Percentiles rank a stretch among this genome's conserved stretches.
Conservation (phyloP, 2,888 invertebrate species). For the Orgyia antiqua region DNA sequence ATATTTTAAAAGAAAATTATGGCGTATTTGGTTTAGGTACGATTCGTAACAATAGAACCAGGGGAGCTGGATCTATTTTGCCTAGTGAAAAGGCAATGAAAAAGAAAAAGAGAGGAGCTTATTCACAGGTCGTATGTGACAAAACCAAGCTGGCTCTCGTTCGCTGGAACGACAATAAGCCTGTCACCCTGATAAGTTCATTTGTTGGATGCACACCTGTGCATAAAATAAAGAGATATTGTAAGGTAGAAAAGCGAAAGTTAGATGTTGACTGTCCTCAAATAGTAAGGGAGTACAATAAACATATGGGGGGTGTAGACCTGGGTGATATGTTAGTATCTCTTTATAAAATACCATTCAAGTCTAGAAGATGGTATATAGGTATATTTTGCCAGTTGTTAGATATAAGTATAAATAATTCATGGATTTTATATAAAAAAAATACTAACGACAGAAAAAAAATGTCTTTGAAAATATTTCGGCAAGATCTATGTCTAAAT, state of each 20-base stretch:
- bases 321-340: slow-evolving; percentile 26
- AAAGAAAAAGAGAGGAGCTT: slow-evolving; percentile 15
- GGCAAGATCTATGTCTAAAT: background rate
- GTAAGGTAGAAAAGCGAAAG: slow-evolving; percentile 1
- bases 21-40: slow-evolving; percentile 24
- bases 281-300: slow-evolving; percentile 4
- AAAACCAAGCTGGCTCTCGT: slow-evolving; percentile 2
- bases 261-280: slow-evolving; percentile 1
- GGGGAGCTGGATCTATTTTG: slow-evolving; percentile 12
- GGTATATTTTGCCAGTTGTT: slow-evolving; percentile 18
- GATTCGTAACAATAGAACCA: slow-evolving; percentile 16
- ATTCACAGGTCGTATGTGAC: slow-evolving; percentile 9
- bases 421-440: slow-evolving; percentile 10
- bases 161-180: slow-evolving; percentile 9
- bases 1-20: slow-evolving; percentile 18
- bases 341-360: slow-evolving; percentile 24
- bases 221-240: background rate
- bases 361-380: slow-evolving; percentile 25
- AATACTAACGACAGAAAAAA: slow-evolving; percentile 2
- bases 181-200: slow-evolving; percentile 17
- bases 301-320: slow-evolving; percentile 9
- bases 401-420: slow-evolving; percentile 20
- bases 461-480: background rate
- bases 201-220: slow-evolving; percentile 13
- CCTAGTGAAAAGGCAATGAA: slow-evolving; percentile 15